Percentiles rank a stretch among this genome's conserved stretches.
phyloP scores from a whole-genome alignment of 2,888 invertebrate species.

The Xylota segnis region DNA sequence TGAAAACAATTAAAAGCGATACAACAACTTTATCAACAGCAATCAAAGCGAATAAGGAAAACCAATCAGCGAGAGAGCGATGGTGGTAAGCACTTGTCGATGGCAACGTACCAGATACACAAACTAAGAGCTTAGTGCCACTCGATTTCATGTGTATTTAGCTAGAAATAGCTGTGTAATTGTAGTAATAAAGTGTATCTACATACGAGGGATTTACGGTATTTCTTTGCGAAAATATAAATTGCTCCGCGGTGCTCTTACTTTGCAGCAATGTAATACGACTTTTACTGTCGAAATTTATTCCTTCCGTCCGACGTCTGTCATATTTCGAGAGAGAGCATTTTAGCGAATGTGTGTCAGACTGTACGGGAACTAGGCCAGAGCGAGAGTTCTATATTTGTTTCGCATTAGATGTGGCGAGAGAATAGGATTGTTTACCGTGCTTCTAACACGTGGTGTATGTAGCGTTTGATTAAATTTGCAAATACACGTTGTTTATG shows the following conservation, averaged over 20 bases:
- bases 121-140: not conserved
- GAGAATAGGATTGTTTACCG: conserved; percentile 6
- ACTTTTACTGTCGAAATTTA: conserved; percentile 14
- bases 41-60: conserved; percentile 23
- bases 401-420: not conserved
- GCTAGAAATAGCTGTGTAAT: conserved; percentile 54
- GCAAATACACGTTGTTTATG: conserved; percentile 5
- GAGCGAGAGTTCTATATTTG: not conserved
- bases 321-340: conserved; percentile 1
- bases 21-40: conserved; percentile 4
- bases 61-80: conserved; percentile 12
- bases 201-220: conserved; percentile 12
- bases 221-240: not conserved
- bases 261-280: not conserved
- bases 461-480: not conserved
- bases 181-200: conserved; percentile 38
- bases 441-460: not conserved
- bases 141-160: conserved; percentile 7
- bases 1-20: conserved; percentile 48
- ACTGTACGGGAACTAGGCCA: not conserved
- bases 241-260: not conserved
- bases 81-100: conserved; percentile 19
- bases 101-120: conserved; percentile 14
- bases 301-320: conserved; percentile 9
- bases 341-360: not conserved